Evolutionary conservation across 2,113 vertebrate genomes (phyloP).

Genomic region (Diphyllodes magnificus): DNA sequence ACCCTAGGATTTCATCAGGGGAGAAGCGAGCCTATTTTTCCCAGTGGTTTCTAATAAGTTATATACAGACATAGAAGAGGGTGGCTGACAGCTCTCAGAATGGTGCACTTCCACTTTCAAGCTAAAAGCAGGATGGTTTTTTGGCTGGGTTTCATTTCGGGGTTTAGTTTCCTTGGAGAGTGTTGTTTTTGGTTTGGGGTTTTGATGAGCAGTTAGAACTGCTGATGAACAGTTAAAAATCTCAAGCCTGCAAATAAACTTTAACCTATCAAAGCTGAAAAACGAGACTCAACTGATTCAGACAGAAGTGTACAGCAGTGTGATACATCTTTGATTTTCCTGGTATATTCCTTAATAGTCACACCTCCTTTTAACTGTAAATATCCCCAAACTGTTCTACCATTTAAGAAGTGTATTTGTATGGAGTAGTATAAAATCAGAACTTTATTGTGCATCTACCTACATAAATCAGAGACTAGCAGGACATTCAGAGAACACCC

Average conservation of each 20-base stretch:
- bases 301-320: background rate
- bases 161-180: background rate
- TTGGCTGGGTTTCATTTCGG: background rate
- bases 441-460: background rate
- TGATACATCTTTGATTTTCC: background rate
- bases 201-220: background rate
- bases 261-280: background rate
- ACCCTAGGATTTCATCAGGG: background rate
- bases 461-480: background rate
- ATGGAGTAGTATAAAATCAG: background rate
- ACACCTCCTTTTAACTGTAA: background rate
- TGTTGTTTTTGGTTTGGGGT: background rate
- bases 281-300: background rate
- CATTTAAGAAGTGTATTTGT: background rate
- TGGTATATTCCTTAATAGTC: background rate
- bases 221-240: background rate
- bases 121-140: background rate
- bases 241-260: background rate
- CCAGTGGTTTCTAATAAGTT: background rate
- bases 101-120: background rate
- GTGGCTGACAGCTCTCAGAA: background rate
- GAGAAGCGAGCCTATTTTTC: background rate
- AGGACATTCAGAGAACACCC: background rate
- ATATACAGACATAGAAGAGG: background rate
- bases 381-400: background rate